phyloP scores from a whole-genome alignment of 2,797 vertebrate species.

The Phaenicophaeus curvirostris region DNA sequence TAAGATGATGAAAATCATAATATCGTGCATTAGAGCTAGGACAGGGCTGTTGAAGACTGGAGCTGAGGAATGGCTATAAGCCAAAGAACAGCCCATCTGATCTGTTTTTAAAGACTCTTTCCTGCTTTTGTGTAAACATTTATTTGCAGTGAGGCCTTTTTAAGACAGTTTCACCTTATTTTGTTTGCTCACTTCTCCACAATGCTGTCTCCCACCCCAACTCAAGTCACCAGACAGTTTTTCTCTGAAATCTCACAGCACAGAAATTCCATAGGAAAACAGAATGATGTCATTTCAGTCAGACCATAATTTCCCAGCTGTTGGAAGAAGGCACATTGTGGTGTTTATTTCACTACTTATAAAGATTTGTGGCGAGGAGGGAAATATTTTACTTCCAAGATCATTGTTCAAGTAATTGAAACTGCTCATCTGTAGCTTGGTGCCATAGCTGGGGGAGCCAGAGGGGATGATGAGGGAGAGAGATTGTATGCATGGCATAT shows the following conservation, averaged over 20 bases:
- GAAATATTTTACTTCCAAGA: slow-evolving; percentile 65
- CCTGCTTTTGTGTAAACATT: background rate
- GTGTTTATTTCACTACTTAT: slow-evolving; percentile 63
- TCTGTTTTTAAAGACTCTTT: slow-evolving; percentile 2
- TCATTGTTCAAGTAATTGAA: slow-evolving; percentile 59
- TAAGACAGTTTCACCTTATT: background rate
- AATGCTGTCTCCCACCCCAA: background rate
- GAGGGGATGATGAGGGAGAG: rapidly evolving
- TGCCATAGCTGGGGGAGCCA: background rate
- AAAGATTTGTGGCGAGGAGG: slow-evolving; percentile 58
- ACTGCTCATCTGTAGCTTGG: slow-evolving; percentile 7
- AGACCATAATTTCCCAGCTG: slow-evolving; percentile 68
- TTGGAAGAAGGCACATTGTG: slow-evolving; percentile 51
- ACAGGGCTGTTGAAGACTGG: background rate
- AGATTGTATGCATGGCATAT: rapidly evolving
- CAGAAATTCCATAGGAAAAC: slow-evolving; percentile 55
- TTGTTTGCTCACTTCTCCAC: background rate
- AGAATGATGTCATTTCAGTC: slow-evolving; percentile 56
- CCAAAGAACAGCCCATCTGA: background rate
- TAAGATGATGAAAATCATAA: background rate
- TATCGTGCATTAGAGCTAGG: rapidly evolving
- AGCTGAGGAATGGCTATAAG: background rate
- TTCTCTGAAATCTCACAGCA: slow-evolving; percentile 10
- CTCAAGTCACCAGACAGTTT: background rate
- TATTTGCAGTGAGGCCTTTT: background rate